Conservation (phyloP, 2,113 vertebrate genomes). For the Pangasianodon gigas region DNA sequence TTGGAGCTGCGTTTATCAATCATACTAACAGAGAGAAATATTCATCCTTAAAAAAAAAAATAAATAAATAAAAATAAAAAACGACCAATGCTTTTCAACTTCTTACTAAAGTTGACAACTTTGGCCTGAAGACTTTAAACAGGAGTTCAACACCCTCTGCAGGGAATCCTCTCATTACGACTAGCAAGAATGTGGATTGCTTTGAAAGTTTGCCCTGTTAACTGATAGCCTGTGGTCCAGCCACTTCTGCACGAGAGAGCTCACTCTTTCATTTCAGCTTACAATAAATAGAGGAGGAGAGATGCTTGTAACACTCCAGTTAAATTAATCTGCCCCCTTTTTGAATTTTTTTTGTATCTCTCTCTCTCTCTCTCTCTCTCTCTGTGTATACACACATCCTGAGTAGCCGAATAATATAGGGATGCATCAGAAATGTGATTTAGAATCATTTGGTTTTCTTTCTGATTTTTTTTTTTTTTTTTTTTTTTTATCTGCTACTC, state of each 20-base stretch:
- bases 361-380: too few relatives aligned
- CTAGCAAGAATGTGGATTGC: background rate
- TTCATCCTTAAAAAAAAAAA: background rate
- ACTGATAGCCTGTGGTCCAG: background rate
- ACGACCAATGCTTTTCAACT: too few relatives aligned
- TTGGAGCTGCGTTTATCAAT: background rate
- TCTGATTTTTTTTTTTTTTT: too few relatives aligned
- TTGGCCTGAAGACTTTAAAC: background rate
- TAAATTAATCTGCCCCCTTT: background rate
- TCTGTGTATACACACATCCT: too few relatives aligned
- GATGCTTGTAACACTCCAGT: background rate
- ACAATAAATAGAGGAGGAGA: background rate
- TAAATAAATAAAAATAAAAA: too few relatives aligned
- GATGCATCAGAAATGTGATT: background rate
- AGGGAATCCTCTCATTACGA: background rate
- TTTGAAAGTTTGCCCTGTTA: slow-evolving; percentile 6
- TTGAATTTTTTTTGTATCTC: too few relatives aligned
- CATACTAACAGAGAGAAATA: background rate
- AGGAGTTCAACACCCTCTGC: background rate
- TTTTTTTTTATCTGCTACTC: too few relatives aligned
- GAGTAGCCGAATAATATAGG: background rate
- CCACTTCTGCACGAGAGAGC: slow-evolving; percentile 1
- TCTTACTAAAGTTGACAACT: background rate
- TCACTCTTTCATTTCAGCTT: background rate
- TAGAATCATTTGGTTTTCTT: too few relatives aligned